Conservation (phyloP, 2,797 vertebrate species). For the Sebastiscus tertius region DNA sequence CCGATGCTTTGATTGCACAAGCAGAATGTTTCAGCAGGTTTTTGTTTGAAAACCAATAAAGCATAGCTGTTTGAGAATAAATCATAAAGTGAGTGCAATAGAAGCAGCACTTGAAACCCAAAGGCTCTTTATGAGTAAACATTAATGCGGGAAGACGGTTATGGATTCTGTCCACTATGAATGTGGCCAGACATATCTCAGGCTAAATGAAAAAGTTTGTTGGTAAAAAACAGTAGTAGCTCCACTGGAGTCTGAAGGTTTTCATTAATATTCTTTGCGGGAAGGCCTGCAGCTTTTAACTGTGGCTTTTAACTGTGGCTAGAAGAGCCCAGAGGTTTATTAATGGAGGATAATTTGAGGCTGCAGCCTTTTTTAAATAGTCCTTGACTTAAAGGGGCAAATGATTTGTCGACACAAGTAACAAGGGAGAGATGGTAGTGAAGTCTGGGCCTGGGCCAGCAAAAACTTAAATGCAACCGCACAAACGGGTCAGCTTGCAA, state of each 20-base stretch:
- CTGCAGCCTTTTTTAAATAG: neutral
- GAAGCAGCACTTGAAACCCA: neutral
- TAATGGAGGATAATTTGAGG: neutral
- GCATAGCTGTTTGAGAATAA: neutral
- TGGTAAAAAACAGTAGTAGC: neutral
- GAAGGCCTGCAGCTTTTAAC: neutral
- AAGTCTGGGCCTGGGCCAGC: neutral
- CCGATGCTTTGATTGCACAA: constrained; percentile 5
- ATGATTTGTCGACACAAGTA: neutral
- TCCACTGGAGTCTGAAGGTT: neutral
- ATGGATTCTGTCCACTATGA: neutral
- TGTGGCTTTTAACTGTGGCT: neutral
- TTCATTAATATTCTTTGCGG: neutral
- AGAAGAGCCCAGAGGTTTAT: neutral
- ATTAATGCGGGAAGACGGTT: neutral
- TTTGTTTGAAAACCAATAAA: constrained; percentile 5
- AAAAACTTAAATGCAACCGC: neutral
- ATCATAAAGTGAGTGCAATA: neutral
- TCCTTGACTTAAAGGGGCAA: neutral
- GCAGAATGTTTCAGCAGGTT: neutral
- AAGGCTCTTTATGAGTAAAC: neutral
- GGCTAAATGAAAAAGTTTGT: neutral
- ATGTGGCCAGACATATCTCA: neutral
- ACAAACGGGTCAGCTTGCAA: neutral
- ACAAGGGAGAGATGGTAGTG: neutral